Evolutionary conservation across 1,140 invertebrate species (phyloP), one percentile per base, ranked within the genome.

Genomic region (Drosophila gunungcola): DNA sequence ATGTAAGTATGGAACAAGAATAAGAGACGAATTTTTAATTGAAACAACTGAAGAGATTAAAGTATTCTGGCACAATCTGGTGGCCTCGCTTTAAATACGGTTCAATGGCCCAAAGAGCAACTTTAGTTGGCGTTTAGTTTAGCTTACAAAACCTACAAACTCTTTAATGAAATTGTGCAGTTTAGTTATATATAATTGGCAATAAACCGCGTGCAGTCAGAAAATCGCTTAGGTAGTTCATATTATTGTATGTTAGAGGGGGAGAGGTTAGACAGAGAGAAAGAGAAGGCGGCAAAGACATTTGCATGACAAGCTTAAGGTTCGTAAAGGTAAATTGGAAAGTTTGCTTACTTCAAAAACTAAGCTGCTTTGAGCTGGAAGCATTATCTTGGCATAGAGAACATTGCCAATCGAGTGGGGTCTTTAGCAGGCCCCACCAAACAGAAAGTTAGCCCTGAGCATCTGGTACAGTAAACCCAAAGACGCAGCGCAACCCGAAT

Each of bases 71-170:
- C 68, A 61, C 55, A 57, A 42, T 65, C 27, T n/a, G 39, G 29
- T 60, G 57, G 62, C 67, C 73, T 81, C 46, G 77, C 46, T 68
- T 77, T 56, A 34, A 56, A 68, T 90, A 76, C 80, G 62, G 73
- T 89, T 80, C 25, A 72, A 85, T 83, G 90, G 89, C 90, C 90
- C 90, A 91, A 91, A 91, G 90, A 91, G 84, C 81, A 91, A 91
- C 90, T 91, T 90, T 91, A 80, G 55, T 85, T 77, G 65, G 64
- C 56, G 64, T 65, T 84, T 74, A 62, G 52, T 65, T 76, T 77
- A 57, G 65, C 54, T 70, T 72, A 70, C 36, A 81, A 81, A 62
- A 88, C 83, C 83, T 88, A 88, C 76, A 76, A 78, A 85, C 75
- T 57, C 49, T 83, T 89, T 49, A 84, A 90, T 84, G 73, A 78